These are phyloP conservation scores for Eupithecia subumbrata DNA, from an alignment of 2,888 invertebrate genomes.

Conservation along the genomic window DNA sequence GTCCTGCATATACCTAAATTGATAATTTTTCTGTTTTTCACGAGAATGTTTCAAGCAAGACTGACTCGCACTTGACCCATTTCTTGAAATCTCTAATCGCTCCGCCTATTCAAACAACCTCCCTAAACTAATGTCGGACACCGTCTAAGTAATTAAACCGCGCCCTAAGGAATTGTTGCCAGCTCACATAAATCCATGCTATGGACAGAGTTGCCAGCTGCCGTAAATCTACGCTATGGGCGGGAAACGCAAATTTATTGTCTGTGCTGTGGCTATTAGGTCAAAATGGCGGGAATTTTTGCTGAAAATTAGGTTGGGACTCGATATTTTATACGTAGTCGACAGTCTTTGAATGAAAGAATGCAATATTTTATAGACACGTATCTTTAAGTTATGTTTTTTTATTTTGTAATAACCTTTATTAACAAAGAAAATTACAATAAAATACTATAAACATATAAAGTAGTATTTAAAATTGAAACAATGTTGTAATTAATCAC, in stretches of 20 bases:
- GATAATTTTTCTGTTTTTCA: not conserved
- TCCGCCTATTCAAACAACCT: conserved; percentile 14
- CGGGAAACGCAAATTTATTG: conserved; percentile 26
- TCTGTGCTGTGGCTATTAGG: conserved; percentile 24
- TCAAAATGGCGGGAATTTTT: conserved; percentile 9
- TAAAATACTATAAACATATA: no score
- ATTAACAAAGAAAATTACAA: no score
- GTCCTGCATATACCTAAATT: not conserved
- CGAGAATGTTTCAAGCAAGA: not conserved
- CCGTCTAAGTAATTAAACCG: conserved; percentile 31
- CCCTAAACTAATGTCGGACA: conserved; percentile 5
- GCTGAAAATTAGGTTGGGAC: not conserved
- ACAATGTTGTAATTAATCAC: no score
- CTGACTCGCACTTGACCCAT: not conserved
- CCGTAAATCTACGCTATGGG: conserved; percentile 23
- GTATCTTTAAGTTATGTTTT: no score
- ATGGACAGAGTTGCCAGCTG: conserved; percentile 12
- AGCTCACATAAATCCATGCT: conserved; percentile 11
- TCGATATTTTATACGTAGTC: not conserved
- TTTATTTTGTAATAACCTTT: no score
- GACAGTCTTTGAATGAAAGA: not conserved
- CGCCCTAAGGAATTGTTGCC: conserved; percentile 27
- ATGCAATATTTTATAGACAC: no score
- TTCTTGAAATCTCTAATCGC: conserved; percentile 15
- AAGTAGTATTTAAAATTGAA: no score